Evolutionary conservation across 2,113 vertebrate genomes (phyloP).

Genomic region (Phaetusa simplex): DNA sequence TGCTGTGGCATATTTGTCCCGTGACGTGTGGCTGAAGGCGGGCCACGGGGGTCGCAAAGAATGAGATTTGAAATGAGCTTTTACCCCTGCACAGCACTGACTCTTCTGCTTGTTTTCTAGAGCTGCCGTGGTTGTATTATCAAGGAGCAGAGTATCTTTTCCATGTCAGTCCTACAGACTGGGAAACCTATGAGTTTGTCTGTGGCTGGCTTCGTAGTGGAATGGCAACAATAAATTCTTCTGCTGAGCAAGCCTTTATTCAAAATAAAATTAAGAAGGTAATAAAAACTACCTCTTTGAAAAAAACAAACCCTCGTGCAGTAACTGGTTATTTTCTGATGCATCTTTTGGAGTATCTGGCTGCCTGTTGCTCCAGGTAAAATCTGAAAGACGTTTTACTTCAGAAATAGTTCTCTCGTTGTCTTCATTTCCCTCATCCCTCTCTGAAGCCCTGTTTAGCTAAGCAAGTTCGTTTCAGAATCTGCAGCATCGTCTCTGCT

Average conservation of each 20-base stretch:
- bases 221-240: slow-evolving; percentile 84
- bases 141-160: slow-evolving; percentile 87
- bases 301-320: background rate
- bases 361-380: background rate
- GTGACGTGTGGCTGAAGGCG: background rate
- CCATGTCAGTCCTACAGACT: slow-evolving; percentile 73
- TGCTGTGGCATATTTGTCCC: background rate
- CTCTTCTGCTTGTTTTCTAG: slow-evolving; percentile 67
- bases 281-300: background rate
- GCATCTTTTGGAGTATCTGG: background rate
- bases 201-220: slow-evolving; percentile 84
- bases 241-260: slow-evolving; percentile 85
- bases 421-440: background rate
- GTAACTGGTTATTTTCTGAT: background rate
- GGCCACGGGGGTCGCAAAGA: background rate
- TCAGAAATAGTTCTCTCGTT: background rate
- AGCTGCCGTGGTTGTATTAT: slow-evolving; percentile 89
- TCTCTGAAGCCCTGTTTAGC: background rate
- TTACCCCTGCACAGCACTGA: background rate
- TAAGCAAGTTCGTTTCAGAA: background rate
- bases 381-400: background rate
- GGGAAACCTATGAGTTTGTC: slow-evolving; percentile 81
- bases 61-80: background rate
- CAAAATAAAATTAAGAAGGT: slow-evolving; percentile 84
- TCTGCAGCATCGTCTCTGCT: background rate